phyloP scores from a whole-genome alignment of 2,113 vertebrate species.

The Dissostichus mawsoni region DNA sequence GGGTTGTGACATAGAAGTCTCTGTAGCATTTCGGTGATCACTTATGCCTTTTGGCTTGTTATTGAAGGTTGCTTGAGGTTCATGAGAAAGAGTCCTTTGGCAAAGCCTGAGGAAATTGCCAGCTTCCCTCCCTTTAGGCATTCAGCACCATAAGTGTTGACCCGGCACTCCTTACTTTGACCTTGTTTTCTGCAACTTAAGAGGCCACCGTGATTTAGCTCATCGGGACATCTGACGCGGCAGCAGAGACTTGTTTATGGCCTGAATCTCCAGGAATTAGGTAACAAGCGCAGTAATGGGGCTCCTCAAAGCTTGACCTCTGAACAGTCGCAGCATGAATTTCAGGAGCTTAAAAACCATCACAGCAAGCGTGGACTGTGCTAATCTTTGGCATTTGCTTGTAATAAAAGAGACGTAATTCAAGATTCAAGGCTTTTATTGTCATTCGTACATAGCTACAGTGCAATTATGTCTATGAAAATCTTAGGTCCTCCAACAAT shows the following conservation, averaged over 20 bases:
- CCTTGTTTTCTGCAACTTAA: slow-evolving; percentile 67
- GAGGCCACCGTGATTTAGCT: slow-evolving; percentile 84
- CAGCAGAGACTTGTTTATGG: slow-evolving; percentile 49
- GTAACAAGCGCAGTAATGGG: slow-evolving; percentile 34
- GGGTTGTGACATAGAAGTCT: slow-evolving; percentile 29
- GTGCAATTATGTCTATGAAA: no score
- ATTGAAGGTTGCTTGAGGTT: slow-evolving; percentile 89
- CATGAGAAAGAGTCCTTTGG: slow-evolving; percentile 92
- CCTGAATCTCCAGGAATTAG: slow-evolving; percentile 47
- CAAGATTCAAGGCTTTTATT: no score
- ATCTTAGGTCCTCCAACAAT: no score
- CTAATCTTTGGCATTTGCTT: slow-evolving; percentile 27
- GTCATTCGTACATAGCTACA: no score
- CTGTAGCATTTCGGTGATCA: slow-evolving; percentile 41
- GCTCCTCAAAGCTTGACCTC: slow-evolving; percentile 47
- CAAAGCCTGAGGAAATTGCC: slow-evolving; percentile 90
- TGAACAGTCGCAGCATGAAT: slow-evolving; percentile 37
- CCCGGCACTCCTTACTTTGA: slow-evolving; percentile 85
- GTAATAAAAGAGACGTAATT: slow-evolving; percentile 14
- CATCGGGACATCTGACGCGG: slow-evolving; percentile 70
- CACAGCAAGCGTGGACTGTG: slow-evolving; percentile 21
- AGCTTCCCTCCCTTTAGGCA: slow-evolving; percentile 87
- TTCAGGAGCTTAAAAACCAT: slow-evolving; percentile 30
- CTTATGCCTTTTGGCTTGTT: slow-evolving; percentile 69
- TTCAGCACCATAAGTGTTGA: slow-evolving; percentile 84